These are phyloP conservation scores for Corythaeola cristata DNA, from an alignment of 2,113 vertebrate genomes.

Conservation along the genomic window DNA sequence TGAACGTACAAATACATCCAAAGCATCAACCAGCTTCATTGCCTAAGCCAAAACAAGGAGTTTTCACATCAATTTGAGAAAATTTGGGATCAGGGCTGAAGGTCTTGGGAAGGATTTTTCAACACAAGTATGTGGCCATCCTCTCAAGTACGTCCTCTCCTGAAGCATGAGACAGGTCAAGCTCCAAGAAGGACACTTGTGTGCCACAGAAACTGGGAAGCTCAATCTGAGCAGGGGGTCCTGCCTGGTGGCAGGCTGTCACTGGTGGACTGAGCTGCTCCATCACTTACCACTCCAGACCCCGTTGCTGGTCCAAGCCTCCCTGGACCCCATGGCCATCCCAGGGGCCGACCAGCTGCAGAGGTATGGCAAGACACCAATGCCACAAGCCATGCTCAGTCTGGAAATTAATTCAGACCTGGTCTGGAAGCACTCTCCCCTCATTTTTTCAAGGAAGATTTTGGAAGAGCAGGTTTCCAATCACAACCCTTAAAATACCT, in stretches of 20 bases:
- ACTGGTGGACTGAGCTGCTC: rapidly evolving
- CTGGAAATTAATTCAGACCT: not conserved
- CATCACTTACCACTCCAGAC: not conserved
- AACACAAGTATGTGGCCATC: not conserved
- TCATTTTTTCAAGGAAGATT: not conserved
- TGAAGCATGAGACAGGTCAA: not conserved
- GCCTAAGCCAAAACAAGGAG: not conserved
- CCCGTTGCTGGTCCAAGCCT: too few species aligned
- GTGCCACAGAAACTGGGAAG: not conserved
- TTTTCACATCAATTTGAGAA: not conserved
- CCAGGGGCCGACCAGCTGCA: not conserved
- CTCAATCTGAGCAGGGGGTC: not conserved
- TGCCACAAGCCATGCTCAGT: not conserved
- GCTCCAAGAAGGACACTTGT: not conserved
- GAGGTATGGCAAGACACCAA: not conserved
- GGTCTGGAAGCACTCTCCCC: not conserved
- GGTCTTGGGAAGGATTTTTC: not conserved
- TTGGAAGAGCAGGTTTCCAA: not conserved
- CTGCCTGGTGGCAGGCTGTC: rapidly evolving
- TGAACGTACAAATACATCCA: not conserved
- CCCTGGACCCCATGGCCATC: not conserved
- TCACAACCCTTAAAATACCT: not conserved
- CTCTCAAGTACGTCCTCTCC: not conserved
- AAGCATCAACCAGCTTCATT: not conserved
- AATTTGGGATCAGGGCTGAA: not conserved